phyloP scores from a whole-genome alignment of 2,113 vertebrate species.

The Sisor rabdophorus region DNA sequence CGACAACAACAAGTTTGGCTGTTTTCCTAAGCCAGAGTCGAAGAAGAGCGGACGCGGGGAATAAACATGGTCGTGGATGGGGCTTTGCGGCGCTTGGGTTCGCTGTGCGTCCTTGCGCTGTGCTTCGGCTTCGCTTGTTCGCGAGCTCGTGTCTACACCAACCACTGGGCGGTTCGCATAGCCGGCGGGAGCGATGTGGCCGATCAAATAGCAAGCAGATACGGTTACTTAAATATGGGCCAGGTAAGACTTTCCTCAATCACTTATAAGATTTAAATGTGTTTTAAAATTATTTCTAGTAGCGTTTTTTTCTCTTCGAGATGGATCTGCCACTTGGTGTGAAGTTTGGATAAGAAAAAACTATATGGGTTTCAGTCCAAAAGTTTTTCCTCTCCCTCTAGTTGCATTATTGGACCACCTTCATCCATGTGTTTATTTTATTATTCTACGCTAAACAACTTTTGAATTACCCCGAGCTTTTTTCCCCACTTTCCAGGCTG shows the following conservation, averaged over 20 bases:
- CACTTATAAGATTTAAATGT: neutral
- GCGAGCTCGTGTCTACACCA: constrained; percentile 92
- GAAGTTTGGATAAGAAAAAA: constrained; percentile 42
- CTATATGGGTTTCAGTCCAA: neutral
- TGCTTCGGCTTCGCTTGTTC: constrained; percentile 78
- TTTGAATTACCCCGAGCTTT: neutral
- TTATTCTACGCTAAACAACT: neutral
- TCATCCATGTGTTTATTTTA: neutral
- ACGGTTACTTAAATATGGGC: constrained; percentile 94
- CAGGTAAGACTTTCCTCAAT: constrained; percentile 75
- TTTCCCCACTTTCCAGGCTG: neutral
- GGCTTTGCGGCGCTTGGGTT: constrained; percentile 67
- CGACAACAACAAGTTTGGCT: constrained; percentile 68
- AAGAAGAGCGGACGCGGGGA: constrained; percentile 54
- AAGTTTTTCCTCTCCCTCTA: constrained; percentile 34
- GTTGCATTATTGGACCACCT: neutral
- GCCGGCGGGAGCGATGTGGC: constrained; percentile 82
- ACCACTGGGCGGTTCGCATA: constrained; percentile 98
- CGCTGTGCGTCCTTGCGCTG: constrained; percentile 80
- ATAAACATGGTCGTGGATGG: constrained; percentile 80
- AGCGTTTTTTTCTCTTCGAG: neutral
- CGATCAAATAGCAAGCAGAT: constrained; percentile 87
- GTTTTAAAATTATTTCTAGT: neutral
- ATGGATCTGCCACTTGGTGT: constrained; percentile 5
- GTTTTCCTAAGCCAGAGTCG: constrained; percentile 62